Conservation (phyloP, 2,888 invertebrate genomes). For the Pterostichus niger region DNA sequence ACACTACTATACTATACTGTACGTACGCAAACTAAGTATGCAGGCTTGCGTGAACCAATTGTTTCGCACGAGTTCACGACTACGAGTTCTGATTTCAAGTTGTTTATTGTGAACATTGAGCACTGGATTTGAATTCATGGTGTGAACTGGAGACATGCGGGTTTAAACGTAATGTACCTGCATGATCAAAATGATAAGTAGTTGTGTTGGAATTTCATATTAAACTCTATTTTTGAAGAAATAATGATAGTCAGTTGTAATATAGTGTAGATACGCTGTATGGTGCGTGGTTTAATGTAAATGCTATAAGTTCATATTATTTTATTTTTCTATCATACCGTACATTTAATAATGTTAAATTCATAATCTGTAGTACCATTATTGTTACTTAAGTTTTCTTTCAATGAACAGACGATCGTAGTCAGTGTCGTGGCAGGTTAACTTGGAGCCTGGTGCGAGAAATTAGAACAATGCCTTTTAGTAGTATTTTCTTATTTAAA, state of each 20-base stretch:
- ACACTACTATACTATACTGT: background rate
- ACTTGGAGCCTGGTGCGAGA: no score
- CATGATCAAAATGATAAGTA: slow-evolving; percentile 8
- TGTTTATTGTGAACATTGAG: background rate
- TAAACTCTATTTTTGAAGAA: background rate
- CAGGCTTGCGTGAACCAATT: slow-evolving; percentile 45
- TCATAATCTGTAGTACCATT: no score
- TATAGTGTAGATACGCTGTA: no score
- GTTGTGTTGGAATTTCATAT: background rate
- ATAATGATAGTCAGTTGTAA: background rate
- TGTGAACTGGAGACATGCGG: slow-evolving; percentile 14
- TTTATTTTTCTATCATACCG: no score
- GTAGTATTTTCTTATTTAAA: no score
- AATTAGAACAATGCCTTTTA: no score
- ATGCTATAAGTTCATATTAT: no score
- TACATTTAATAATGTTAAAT: no score
- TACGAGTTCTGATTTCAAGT: slow-evolving; percentile 6
- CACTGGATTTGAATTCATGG: slow-evolving; percentile 8
- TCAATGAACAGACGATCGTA: no score
- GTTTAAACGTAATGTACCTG: slow-evolving; percentile 12
- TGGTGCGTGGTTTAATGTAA: background rate
- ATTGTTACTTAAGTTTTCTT: no score
- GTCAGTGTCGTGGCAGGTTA: no score
- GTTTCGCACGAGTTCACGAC: slow-evolving; percentile 42
- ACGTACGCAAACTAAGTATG: background rate